Percentiles rank a stretch among this genome's conserved stretches.
Evolutionary conservation across 2,113 vertebrate genomes (phyloP).

Genomic region (Puntigrus tetrazona): DNA sequence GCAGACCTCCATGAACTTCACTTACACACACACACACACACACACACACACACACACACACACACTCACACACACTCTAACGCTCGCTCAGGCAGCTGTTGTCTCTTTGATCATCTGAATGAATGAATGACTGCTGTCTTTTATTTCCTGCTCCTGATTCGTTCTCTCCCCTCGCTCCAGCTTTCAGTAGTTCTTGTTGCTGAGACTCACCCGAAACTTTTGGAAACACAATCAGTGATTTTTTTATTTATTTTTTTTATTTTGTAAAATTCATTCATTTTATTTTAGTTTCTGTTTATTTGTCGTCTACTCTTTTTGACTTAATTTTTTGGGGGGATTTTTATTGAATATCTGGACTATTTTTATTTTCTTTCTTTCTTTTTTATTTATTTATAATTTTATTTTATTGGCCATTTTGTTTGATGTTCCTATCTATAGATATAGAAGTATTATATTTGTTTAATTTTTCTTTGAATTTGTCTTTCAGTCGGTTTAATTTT

Average conservation of each 20-base stretch:
- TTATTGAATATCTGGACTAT: too few relatives aligned
- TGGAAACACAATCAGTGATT: background rate
- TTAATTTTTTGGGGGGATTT: too few relatives aligned
- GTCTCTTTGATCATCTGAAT: background rate
- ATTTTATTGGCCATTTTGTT: too few relatives aligned
- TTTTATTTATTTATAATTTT: too few relatives aligned
- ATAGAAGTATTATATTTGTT: background rate
- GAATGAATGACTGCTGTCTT: background rate
- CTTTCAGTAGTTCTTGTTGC: too few relatives aligned
- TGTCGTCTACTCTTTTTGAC: background rate
- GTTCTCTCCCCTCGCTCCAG: background rate
- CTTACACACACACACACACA: background rate
- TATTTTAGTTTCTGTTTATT: background rate
- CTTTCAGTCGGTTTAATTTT: background rate
- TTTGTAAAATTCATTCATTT: background rate
- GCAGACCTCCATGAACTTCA: slow-evolving; percentile 1
- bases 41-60: background rate
- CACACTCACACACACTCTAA: background rate
- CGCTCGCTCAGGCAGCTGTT: background rate
- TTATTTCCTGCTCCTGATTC: background rate
- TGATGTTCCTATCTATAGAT: too few relatives aligned
- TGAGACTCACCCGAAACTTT: background rate
- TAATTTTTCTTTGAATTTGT: background rate
- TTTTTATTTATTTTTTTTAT: too few relatives aligned
- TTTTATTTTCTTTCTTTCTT: too few relatives aligned